Percentiles rank a stretch among this genome's conserved stretches.
phyloP scores from a whole-genome alignment of 2,888 invertebrate species.

The Ophion obscuratus region DNA sequence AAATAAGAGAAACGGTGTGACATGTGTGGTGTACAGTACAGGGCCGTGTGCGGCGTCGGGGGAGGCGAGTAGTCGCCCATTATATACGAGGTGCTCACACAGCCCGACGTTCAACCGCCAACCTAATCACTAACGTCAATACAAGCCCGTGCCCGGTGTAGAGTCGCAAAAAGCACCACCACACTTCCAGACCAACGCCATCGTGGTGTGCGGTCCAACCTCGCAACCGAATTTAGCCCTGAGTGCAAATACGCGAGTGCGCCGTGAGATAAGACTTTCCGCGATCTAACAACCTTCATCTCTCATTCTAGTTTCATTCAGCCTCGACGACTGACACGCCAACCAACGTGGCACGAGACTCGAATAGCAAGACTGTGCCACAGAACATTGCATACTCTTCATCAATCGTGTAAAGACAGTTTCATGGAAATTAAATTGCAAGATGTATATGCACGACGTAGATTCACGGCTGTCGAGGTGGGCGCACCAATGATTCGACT shows the following conservation, averaged over 20 bases:
- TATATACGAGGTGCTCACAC: constrained; percentile 51
- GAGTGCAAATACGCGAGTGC: constrained; percentile 52
- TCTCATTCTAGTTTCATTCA: constrained; percentile 7
- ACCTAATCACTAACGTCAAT: constrained; percentile 69
- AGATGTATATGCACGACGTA: neutral
- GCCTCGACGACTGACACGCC: constrained; percentile 36
- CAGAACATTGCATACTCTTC: neutral
- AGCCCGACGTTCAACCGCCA: constrained; percentile 62
- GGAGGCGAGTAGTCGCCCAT: constrained; percentile 46
- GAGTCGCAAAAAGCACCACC: constrained; percentile 41
- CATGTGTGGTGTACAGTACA: constrained; percentile 22
- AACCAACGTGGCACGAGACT: neutral
- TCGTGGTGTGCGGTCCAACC: constrained; percentile 49
- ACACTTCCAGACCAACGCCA: constrained; percentile 21
- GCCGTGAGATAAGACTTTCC: constrained; percentile 49
- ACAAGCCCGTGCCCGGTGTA: constrained; percentile 51
- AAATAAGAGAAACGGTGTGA: constrained; percentile 46
- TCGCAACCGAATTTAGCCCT: constrained; percentile 54
- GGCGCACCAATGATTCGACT: constrained; percentile 8
- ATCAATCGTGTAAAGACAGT: constrained; percentile 3
- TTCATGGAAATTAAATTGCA: neutral
- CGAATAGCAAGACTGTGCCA: constrained; percentile 4
- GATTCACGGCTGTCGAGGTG: neutral
- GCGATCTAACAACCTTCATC: constrained; percentile 33
- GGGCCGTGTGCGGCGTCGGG: constrained; percentile 37